A percentile compares a stretch with the other conserved stretches of the same genome.
These are phyloP conservation scores for Meloidogyne hapla DNA, from an alignment of 1,140 invertebrate species.

Conservation along the genomic window DNA sequence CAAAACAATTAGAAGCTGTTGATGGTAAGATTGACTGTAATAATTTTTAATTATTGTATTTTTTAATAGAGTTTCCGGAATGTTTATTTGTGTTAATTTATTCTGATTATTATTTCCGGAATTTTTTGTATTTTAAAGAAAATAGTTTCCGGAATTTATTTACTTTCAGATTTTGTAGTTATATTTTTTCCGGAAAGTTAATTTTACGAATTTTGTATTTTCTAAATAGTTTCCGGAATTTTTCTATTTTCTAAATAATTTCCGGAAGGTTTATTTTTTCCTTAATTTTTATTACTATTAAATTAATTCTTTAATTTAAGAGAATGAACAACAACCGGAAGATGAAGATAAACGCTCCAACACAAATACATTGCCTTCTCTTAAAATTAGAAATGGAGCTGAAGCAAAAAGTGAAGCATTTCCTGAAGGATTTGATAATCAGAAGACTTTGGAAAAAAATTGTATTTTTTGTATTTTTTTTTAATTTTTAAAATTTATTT, in stretches of 20 bases:
- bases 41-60: too few species aligned
- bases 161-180: too few species aligned
- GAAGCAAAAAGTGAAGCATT: background rate
- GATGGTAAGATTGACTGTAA: background rate
- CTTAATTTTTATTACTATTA: too few species aligned
- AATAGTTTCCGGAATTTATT: background rate
- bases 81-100: too few species aligned
- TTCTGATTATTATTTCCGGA: background rate
- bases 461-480: constrained; percentile 2
- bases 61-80: too few species aligned
- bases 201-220: too few species aligned
- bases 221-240: too few species aligned
- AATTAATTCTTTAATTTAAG: background rate
- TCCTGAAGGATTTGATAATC: background rate
- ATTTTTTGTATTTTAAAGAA: background rate
- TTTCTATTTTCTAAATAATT: too few species aligned
- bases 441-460: constrained; percentile 11
- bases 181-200: too few species aligned
- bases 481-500: constrained; percentile 8
- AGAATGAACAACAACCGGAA: background rate
- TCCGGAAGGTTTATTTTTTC: too few species aligned
- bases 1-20: too few species aligned
- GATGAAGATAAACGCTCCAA: background rate
- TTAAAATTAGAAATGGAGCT: too few species aligned
- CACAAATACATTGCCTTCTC: background rate